Base-by-base conservation (phyloP, 2,797 vertebrate species). In the Scarus forsteni region DNA sequence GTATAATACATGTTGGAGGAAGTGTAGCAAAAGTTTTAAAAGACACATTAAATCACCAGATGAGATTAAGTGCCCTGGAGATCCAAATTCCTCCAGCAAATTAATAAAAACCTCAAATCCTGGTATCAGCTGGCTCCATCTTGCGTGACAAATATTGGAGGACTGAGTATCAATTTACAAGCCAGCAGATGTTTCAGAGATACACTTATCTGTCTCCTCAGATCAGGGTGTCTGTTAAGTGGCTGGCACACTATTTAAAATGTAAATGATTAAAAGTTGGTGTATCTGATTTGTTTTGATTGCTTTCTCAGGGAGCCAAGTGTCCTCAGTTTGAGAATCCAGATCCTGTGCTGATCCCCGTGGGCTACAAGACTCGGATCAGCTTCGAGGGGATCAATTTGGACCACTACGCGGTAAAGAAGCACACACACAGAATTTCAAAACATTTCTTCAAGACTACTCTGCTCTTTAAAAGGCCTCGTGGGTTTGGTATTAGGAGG, bases 321-420 rank as follows among this genome's bases (percentile, higher is more conserved):
- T 96, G 95, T 88, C 95, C 95, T 13, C 88, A 75, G 50, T 96
- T 96, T 62, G 94, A 95, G 89, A 94, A 94, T 73, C 94, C 94
- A 1, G 89, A 93, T 70, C 94, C 94, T 1, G 42, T 78, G 15
- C 87, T 94, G 43, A 94, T 96, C 78, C 91, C 94, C 0, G 94
- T 95, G 50, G 94, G 94, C 70, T 81, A 81, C 70, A 92, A 93
- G 82, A 92, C 76, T 15, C 79, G 8, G 0, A 94, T 96, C 82
- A 81, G 82, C 81, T 95, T 96, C 9, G 92, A 93, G 75, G 95
- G 94, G 54, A 89, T 93, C 57, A 92, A 95, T 77, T 78, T 96
- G 55, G 65, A 75, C 1, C 81, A 78, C 10, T 93, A 94, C 70
- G 34, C 87, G 93, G 95, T 94, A 86, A 75, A 66, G 50, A 10